Base-by-base conservation (phyloP, 2,888 invertebrate species). In the Poecilobothrus nobilitatus region DNA sequence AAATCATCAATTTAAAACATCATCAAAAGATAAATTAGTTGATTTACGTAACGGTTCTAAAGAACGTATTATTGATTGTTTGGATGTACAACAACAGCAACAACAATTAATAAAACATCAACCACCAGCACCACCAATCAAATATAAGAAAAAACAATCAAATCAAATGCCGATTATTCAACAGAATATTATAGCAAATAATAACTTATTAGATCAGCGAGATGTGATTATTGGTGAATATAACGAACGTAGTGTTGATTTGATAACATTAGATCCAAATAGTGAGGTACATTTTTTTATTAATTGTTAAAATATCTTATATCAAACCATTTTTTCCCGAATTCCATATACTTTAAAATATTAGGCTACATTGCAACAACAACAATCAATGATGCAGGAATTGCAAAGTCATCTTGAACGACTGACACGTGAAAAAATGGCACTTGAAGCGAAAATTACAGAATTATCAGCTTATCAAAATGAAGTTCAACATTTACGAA, bases 401-500 rank as follows among this genome's bases (percentile, higher is more conserved):
- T 81, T 90, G 72, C 85, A 87, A 70, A 82, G 84, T 67, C 87
- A 89, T 77, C 81, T 90, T 75, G 87, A 88, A 73, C 85, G 84
- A 70, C 84, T 87, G 80, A 83, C 84, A 33, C 86, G 86, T 81
- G 89, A 89, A 79, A 87, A 89, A 74, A 83, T 85, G 65, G 85
- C 85, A 75, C 81, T 90, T 75, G 88, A 89, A 77, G 79, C 86
- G 71, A 84, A 84, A 74, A 84, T 88, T 34, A 83, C 83, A 64
- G 89, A 90, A 76, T 78, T 90, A 75, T 80, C 87, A 75, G 87
- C 88, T 75, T 85, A 87, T 75, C 88, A 87, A 71, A 85, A 85
- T 67, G 90, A 92, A 77, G 85, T 91, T 70, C 86, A 87, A 72
- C 83, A 86, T 73, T 82, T 91, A 69, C 85, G 88, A 74, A 85